Base-by-base conservation (phyloP, 2,113 vertebrate genomes). In the Caranx melampygus region DNA sequence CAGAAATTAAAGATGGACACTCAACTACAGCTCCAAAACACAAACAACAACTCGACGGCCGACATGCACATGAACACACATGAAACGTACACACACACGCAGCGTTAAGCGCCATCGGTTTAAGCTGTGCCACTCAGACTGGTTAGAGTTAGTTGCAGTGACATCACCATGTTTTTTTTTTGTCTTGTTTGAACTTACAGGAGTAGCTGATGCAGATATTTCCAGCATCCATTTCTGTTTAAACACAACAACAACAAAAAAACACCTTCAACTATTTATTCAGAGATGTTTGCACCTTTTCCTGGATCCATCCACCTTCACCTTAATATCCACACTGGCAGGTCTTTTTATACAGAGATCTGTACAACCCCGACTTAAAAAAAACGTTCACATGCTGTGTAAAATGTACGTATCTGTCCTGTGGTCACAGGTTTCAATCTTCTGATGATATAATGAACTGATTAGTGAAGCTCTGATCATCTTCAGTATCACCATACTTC, bases 171-270 rank as follows among this genome's bases (percentile, higher is more conserved):
- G 49, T 16, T 47, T 54, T n/a, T 65, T 26, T 26, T 26, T 26
- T 26, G 26, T 26, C 26, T 26, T 26, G 26, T 26, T 26, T 34
- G 0, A 26, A 93, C 91, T 93, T 91, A 93, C 91, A 92, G 21
- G 82, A 87, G 45, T 91, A 93, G 87, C 60, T 91, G 87, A 92
- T 76, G 88, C 72, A 87, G 82, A 92, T 76, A 82, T 90, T 91
- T 87, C 74, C 91, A 87, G 75, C 64, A 83, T 93, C 91, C 85
- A 91, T 75, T 33, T 93, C 91, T 94, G 91, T 93, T 90, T 55
- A 67, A 76, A 90, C 44, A 81, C 81, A 87, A 52, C 54, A 84
- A 81, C 81, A 87, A 52, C 54, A 84, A 26, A 89, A 77, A 69
- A 35, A 55, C 12, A 78, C 20, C 61, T 71, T 68, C 18, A 75